phyloP scores from a whole-genome alignment of 2,113 vertebrate genomes.

The Chaetodon trifascialis region DNA sequence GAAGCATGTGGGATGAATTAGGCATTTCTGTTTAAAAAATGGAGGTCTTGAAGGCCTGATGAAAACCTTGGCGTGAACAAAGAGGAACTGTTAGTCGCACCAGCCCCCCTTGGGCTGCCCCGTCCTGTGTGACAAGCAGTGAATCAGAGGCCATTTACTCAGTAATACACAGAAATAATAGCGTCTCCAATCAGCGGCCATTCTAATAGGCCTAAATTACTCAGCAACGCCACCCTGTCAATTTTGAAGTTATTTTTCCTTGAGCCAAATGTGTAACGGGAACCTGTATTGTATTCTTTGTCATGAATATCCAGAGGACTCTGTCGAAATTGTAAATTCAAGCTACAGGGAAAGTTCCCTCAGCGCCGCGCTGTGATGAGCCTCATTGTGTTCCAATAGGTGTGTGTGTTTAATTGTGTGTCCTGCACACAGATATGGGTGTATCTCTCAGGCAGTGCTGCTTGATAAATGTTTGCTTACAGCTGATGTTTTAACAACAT shows the following conservation, averaged over 20 bases:
- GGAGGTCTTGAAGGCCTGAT: slow-evolving; percentile 69
- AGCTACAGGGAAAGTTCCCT: slow-evolving; percentile 10
- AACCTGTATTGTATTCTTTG: slow-evolving; percentile 39
- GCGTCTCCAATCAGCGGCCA: slow-evolving; percentile 63
- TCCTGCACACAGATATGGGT: background rate
- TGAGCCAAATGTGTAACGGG: slow-evolving; percentile 7
- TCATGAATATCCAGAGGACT: slow-evolving; percentile 22
- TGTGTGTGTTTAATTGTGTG: slow-evolving; percentile 10
- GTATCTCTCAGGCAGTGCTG: background rate
- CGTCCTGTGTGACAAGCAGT: slow-evolving; percentile 57
- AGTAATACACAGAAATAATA: slow-evolving; percentile 69
- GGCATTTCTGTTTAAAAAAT: slow-evolving; percentile 75
- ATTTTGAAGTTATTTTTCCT: slow-evolving; percentile 40
- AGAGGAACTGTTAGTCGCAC: slow-evolving; percentile 76
- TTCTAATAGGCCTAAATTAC: slow-evolving; percentile 74
- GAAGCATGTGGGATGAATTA: slow-evolving; percentile 89
- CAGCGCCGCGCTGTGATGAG: slow-evolving; percentile 1
- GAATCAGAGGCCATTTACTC: slow-evolving; percentile 73
- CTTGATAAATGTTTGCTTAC: slow-evolving; percentile 22
- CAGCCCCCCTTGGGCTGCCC: slow-evolving; percentile 47
- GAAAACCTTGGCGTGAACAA: slow-evolving; percentile 76
- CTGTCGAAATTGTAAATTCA: slow-evolving; percentile 16
- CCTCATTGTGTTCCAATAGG: slow-evolving; percentile 1
- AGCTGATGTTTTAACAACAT: slow-evolving; percentile 7
- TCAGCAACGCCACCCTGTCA: slow-evolving; percentile 33